These are phyloP conservation scores for Arnoldichthys spilopterus DNA, from an alignment of 2,797 vertebrate genomes.

Conservation along the genomic window DNA sequence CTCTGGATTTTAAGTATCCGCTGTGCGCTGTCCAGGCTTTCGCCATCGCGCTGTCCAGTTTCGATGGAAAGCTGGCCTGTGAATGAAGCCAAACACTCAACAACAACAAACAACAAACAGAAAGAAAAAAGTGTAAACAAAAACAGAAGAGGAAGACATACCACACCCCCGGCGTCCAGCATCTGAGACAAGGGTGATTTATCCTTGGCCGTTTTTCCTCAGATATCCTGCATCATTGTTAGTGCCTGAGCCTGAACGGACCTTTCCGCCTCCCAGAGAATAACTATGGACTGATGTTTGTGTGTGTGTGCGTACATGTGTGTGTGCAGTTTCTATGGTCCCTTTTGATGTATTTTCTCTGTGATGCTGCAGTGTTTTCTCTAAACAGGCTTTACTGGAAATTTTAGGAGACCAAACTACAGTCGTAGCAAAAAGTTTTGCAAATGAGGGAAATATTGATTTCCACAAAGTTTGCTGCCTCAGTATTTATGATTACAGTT, in stretches of 20 bases:
- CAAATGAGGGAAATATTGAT: too few species aligned
- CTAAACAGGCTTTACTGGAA: too few species aligned
- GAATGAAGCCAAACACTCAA: slow-evolving; percentile 75
- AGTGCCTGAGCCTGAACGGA: background rate
- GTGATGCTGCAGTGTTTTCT: background rate
- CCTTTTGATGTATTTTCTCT: too few species aligned
- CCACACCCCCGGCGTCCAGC: background rate
- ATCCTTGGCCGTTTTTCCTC: too few species aligned
- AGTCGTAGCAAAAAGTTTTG: too few species aligned
- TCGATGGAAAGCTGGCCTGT: slow-evolving; percentile 96
- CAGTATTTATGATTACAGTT: too few species aligned
- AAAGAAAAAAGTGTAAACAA: background rate
- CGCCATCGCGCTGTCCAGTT: slow-evolving; percentile 95
- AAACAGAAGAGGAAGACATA: background rate
- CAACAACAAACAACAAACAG: background rate
- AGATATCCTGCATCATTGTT: background rate
- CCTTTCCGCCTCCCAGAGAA: background rate
- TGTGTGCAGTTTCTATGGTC: too few species aligned
- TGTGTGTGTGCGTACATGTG: background rate
- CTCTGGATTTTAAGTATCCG: slow-evolving; percentile 95
- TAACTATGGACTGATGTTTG: background rate
- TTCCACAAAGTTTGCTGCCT: too few species aligned
- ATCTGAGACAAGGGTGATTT: background rate
- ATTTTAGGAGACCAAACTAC: too few species aligned
- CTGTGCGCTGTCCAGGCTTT: slow-evolving; percentile 98